Conservation (phyloP, 2,888 invertebrate species). For the Lomographa bimaculata region DNA sequence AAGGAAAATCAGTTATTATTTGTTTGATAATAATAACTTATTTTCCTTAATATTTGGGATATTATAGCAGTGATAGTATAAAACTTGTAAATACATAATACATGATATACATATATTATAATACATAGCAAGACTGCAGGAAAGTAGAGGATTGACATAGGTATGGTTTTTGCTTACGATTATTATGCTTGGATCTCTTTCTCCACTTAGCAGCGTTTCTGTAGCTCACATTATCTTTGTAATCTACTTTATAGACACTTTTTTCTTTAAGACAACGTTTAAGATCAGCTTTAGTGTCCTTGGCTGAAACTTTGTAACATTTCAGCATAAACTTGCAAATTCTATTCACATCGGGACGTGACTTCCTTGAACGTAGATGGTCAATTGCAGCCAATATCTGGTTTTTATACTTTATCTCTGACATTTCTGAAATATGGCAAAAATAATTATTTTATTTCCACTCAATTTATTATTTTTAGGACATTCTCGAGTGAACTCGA, state of each 20-base stretch:
- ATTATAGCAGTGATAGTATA: no score
- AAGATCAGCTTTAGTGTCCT: constrained; percentile 88
- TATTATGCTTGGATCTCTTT: constrained; percentile 60
- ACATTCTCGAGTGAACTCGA: no score
- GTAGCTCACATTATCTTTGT: constrained; percentile 94
- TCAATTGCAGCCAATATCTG: constrained; percentile 93
- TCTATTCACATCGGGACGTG: constrained; percentile 91
- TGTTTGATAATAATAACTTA: not conserved
- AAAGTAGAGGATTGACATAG: no score
- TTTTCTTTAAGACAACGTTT: constrained; percentile 89
- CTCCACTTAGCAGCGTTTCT: constrained; percentile 91
- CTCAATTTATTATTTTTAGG: no score
- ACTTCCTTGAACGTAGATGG: constrained; percentile 91
- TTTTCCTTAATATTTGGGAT: constrained; percentile 16
- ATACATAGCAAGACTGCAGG: no score
- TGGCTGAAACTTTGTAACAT: constrained; percentile 87
- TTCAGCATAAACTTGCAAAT: constrained; percentile 92
- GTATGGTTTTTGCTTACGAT: constrained; percentile 58
- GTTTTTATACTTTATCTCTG: constrained; percentile 87
- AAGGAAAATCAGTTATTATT: constrained; percentile 1
- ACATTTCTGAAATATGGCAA: constrained; percentile 72
- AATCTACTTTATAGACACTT: constrained; percentile 91
- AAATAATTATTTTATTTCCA: no score
- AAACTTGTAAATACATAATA: no score
- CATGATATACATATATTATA: not conserved